Evolutionary conservation across 2,797 vertebrate species (phyloP), one percentile per base, ranked within the genome.

Genomic region (Rachycentron canadum): DNA sequence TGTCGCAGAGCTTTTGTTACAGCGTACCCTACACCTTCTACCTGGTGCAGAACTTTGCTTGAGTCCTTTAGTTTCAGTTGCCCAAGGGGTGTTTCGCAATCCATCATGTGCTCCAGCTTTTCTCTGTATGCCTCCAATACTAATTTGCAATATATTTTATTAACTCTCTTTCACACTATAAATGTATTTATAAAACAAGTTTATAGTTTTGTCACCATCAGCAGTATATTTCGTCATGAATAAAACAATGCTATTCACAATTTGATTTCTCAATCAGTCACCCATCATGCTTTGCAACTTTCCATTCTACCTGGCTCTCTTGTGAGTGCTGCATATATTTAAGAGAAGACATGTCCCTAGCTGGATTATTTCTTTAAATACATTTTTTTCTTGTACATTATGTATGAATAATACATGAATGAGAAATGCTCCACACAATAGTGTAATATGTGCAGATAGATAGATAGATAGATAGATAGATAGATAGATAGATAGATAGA

Each of bases 221-320:
- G 75, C 53, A 52, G 28, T 65, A 60, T 72, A 26, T 66, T 72
- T 5, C n/a, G 41, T 66, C 63, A 49, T 73, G 40, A 83, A 83
- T 77, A 64, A 69, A 71, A 69, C 50, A 76, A 72, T 25, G 10
- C 6, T 17, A 36, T 64, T 2, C 53, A 30, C 21, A 43, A 69
- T 71, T 80, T 43, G 0, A 69, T 66, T 17, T 70, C 19, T 53
- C 62, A 52, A 13, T 4, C n/a, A 77, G 74, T 77, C 34, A 40
- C 61, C 57, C 23, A n/a, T 13, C 49, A 41, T 36, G 34, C 49
- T 12, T 57, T 17, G 16, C 12, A 64, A 50, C 26, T 61, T 73
- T 62, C 17, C 4, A 55, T 59, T 41, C 30, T 13, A 53, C 73
- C 36, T 19, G 13, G 21, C 16, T 79, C 14, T 9, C 12, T 41